Conservation (phyloP, 2,797 vertebrate species). For the Aeoliscus strigatus region DNA sequence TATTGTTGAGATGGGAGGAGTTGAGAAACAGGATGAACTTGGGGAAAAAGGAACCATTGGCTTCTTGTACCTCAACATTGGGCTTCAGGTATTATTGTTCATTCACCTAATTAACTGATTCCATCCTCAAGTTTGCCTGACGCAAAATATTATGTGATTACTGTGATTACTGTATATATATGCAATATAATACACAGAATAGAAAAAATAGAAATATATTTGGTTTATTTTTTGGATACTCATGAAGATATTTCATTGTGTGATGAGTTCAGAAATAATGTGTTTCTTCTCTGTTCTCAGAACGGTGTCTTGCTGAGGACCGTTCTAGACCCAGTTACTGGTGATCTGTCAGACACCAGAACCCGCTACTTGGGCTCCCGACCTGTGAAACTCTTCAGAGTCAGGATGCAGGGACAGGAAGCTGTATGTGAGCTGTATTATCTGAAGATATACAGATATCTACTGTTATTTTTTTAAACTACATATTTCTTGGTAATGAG, state of each 20-base stretch:
- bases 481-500: too few species aligned
- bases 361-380: slow-evolving; percentile 94
- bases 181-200: too few species aligned
- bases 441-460: too few species aligned
- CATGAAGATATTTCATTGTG: too few species aligned
- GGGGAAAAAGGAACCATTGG: slow-evolving; percentile 94
- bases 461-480: too few species aligned
- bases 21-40: slow-evolving; percentile 96
- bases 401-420: slow-evolving; percentile 97
- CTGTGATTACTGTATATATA: too few species aligned
- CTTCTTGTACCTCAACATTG: slow-evolving; percentile 97
- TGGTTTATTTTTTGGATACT: too few species aligned
- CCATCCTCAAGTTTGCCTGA: neutral
- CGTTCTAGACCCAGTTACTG: slow-evolving; percentile 93
- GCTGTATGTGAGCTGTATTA: slow-evolving; percentile 93
- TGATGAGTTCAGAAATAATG: too few species aligned
- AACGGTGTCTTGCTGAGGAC: slow-evolving; percentile 94
- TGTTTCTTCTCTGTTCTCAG: slow-evolving; percentile 55
- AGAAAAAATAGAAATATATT: too few species aligned
- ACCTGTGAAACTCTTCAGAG: slow-evolving; percentile 95
- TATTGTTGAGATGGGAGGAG: slow-evolving; percentile 97
- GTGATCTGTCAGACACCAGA: slow-evolving; percentile 93
- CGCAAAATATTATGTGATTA: too few species aligned
- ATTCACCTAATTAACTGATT: neutral
- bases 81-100: slow-evolving; percentile 84